Conservation (phyloP, 2,888 invertebrate species). For the Eumacrocentrus americanus region DNA sequence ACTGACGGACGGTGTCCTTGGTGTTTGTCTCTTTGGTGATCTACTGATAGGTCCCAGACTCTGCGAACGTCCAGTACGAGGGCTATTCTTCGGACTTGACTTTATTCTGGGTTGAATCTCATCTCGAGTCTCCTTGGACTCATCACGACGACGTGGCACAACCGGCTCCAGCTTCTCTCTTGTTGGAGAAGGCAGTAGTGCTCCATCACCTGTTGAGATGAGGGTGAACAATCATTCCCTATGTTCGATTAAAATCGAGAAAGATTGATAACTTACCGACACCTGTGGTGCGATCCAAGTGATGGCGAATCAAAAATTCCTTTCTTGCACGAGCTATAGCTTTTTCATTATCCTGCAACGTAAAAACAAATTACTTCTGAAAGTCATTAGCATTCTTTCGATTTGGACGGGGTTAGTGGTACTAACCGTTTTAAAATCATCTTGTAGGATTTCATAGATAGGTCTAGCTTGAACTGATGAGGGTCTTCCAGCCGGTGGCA, state of each 20-base stretch:
- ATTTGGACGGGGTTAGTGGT: neutral
- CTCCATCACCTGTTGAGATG: slow-evolving; percentile 71
- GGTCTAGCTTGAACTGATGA: slow-evolving; percentile 58
- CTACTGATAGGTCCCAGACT: slow-evolving; percentile 72
- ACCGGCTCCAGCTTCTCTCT: slow-evolving; percentile 76
- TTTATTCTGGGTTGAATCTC: slow-evolving; percentile 59
- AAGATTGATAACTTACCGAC: slow-evolving; percentile 63
- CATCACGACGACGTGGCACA: slow-evolving; percentile 67
- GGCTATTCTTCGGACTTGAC: slow-evolving; percentile 68
- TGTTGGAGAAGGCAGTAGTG: slow-evolving; percentile 73
- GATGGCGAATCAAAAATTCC: slow-evolving; percentile 72
- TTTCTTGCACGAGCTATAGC: slow-evolving; percentile 64
- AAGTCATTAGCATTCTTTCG: too few species aligned
- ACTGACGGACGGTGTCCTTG: slow-evolving; percentile 54
- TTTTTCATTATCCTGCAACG: slow-evolving; percentile 54
- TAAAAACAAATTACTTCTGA: slow-evolving; percentile 3
- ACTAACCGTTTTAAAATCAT: slow-evolving; percentile 53
- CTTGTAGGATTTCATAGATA: slow-evolving; percentile 50
- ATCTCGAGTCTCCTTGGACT: slow-evolving; percentile 59
- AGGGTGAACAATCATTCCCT: too few species aligned
- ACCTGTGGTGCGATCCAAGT: slow-evolving; percentile 74
- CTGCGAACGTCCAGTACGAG: slow-evolving; percentile 70
- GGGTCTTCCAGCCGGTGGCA: slow-evolving; percentile 57
- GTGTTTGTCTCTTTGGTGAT: slow-evolving; percentile 79
- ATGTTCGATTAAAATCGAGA: too few species aligned